phyloP scores from a whole-genome alignment of 1,140 invertebrate genomes.

The Nasonia giraulti region DNA sequence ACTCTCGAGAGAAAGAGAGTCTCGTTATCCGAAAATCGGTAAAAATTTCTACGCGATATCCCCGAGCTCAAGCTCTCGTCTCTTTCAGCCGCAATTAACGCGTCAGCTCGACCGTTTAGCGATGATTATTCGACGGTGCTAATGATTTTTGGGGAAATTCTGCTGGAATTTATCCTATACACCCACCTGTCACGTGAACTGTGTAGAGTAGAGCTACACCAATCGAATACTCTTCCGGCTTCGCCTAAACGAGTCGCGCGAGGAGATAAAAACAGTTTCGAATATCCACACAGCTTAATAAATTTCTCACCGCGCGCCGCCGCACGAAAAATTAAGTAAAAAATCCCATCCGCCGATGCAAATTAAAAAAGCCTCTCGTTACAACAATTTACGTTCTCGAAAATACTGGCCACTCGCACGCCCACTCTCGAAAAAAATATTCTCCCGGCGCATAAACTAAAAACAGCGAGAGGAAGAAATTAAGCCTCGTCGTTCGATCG shows the following conservation, averaged over 20 bases:
- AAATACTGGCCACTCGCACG: background rate
- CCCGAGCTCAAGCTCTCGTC: background rate
- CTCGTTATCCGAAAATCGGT: constrained; percentile 47
- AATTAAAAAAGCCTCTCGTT: background rate
- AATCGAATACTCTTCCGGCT: no score
- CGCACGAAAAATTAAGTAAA: background rate
- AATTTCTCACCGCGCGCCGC: background rate
- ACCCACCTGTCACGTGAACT: background rate
- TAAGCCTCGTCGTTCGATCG: background rate
- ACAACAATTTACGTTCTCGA: background rate
- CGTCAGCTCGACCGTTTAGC: constrained; percentile 37
- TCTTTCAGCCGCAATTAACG: constrained; percentile 44
- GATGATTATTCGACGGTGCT: background rate
- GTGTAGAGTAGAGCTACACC: no score
- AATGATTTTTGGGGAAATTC: background rate
- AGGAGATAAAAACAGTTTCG: no score
- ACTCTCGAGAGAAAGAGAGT: background rate
- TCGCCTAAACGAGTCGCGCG: no score
- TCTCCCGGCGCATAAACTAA: background rate
- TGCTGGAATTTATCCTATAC: background rate
- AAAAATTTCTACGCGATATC: constrained; percentile 37
- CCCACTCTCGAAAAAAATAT: background rate
- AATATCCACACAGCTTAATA: background rate
- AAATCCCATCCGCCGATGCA: background rate
- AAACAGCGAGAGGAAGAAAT: background rate